Conservation (phyloP, 2,797 vertebrate genomes). For the Avahi laniger region DNA sequence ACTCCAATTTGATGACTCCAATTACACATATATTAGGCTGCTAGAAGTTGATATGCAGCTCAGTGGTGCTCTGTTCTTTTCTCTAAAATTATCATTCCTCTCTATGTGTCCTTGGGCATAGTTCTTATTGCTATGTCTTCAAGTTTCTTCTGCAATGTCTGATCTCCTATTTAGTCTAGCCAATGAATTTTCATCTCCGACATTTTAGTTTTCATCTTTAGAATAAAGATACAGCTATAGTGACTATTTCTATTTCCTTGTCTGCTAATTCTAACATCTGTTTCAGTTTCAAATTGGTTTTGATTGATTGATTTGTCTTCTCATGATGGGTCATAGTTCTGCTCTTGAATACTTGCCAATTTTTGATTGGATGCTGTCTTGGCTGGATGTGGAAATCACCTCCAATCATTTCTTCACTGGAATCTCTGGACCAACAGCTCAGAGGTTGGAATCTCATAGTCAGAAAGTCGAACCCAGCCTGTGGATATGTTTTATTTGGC, state of each 20-base stretch:
- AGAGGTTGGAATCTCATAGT: background rate
- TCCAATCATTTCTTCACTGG: background rate
- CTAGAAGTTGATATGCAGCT: background rate
- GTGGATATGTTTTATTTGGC: background rate
- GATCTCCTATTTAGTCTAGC: background rate
- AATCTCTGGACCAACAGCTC: background rate
- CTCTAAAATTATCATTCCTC: background rate
- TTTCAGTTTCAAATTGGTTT: background rate
- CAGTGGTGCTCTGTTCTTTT: background rate
- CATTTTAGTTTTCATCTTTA: conserved; percentile 9
- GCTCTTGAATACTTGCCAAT: background rate
- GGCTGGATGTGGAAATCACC: background rate
- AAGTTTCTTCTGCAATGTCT: background rate
- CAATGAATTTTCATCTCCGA: background rate
- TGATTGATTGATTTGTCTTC: background rate
- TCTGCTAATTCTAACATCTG: background rate
- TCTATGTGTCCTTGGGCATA: background rate
- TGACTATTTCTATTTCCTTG: background rate
- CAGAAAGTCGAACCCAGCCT: background rate
- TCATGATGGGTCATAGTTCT: background rate
- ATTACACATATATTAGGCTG: background rate
- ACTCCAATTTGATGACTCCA: background rate
- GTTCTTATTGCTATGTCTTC: background rate
- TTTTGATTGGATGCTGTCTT: background rate
- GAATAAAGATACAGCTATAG: background rate